Base-by-base conservation (phyloP, 2,888 invertebrate genomes). In the Pomacea canaliculata region DNA sequence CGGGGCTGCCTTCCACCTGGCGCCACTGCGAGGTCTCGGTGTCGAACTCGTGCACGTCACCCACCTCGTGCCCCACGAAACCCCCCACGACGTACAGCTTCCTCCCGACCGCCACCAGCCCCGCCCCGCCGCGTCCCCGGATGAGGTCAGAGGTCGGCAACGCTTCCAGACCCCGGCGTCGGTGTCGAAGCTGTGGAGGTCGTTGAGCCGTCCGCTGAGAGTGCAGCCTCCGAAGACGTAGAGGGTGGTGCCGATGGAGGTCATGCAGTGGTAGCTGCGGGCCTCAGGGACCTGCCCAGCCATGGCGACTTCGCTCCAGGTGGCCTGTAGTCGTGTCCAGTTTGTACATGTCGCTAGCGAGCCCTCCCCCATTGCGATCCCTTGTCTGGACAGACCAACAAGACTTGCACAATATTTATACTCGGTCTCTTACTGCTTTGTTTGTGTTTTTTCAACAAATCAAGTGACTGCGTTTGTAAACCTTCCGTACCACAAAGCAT, bases 201-300 rank as follows among this genome's bases (percentile, higher is more conserved):
- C 81, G 70, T 78, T 83, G 37, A 80, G 59, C 48, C 80, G 70
- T 16, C 79, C 79, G 19, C 73, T 62, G 7, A 63, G 73, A 1
- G 76, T 66, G 73, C 81, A 82, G 12, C 83, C 83, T 7, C 83
- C 83, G 70, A 81, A 83, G 37, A 83, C 77, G 60, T 76, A 83
- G 13, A 83, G 67, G 13, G 71, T 76, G 13, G 71, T 70, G 16
- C 23, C 76, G 13, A 76, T 56, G 46, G 74, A 67, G 8, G 78
- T 72, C 81, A 81, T 82, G 23, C 79, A 69, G 73, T 83, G 83
- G 73, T 79, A 81, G 73, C 81, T 82, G 59, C 83, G 74, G 63
- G 78, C 71, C 12, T 70, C 19, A 7, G 83, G 82, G 12, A 37
- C 46, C 18, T 70, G 75, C 16, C 76, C 79, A 7, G 18, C 69